phyloP scores from a whole-genome alignment of 2,113 vertebrate genomes.

The Ailurus styani region DNA sequence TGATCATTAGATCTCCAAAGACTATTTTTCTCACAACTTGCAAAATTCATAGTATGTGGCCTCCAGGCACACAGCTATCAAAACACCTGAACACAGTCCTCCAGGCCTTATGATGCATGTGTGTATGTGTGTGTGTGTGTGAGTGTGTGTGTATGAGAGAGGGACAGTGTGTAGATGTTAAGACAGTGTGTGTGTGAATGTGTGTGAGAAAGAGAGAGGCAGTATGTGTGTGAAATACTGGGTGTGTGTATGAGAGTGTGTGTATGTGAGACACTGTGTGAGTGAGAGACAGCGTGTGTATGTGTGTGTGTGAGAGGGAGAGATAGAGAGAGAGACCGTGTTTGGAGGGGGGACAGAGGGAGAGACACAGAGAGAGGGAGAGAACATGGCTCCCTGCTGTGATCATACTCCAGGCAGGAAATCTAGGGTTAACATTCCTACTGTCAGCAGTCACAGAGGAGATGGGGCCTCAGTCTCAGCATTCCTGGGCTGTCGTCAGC shows the following conservation, averaged over 20 bases:
- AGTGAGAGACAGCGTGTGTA: not conserved
- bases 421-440: slow-evolving; percentile 10
- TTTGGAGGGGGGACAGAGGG: not conserved
- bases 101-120: not conserved
- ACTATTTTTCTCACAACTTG: not conserved
- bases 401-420: not conserved
- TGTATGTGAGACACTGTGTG: not conserved
- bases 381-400: not conserved
- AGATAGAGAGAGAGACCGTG: not conserved
- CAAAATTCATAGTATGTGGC: not conserved
- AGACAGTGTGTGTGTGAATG: not conserved
- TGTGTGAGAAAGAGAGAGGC: not conserved
- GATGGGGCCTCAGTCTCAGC: not conserved
- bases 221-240: not conserved
- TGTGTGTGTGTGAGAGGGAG: not conserved
- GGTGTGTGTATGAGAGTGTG: not conserved
- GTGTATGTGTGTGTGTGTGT: not conserved
- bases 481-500: slow-evolving; percentile 45
- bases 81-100: not conserved
- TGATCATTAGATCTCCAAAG: not conserved
- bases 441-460: not conserved
- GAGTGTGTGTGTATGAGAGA: not conserved
- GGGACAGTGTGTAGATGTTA: not conserved
- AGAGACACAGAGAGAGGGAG: not conserved
- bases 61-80: not conserved